Conservation (phyloP, 2,113 vertebrate species). For the Nicator chloris region DNA sequence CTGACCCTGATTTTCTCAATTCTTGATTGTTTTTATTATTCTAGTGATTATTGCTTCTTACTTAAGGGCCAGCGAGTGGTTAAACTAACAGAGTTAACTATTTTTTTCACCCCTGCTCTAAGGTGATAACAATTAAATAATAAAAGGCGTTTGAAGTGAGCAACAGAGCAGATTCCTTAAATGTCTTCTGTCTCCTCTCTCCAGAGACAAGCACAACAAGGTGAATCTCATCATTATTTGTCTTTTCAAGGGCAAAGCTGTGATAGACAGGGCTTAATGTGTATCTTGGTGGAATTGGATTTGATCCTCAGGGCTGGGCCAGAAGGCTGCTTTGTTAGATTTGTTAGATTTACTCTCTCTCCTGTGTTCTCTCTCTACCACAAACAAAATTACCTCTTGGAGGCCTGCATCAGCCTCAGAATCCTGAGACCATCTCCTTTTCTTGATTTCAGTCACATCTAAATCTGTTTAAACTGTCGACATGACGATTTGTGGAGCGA, state of each 20-base stretch:
- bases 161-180: slow-evolving; percentile 27
- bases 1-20: neutral
- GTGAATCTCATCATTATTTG: slow-evolving; percentile 80
- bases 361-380: slow-evolving; percentile 28
- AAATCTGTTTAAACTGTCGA: slow-evolving; percentile 76
- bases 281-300: slow-evolving; percentile 88
- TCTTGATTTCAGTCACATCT: slow-evolving; percentile 76
- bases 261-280: slow-evolving; percentile 90
- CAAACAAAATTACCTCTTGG: slow-evolving; percentile 85
- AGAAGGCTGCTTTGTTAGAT: slow-evolving; percentile 77
- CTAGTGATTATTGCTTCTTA: neutral
- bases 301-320: slow-evolving; percentile 87
- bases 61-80: neutral
- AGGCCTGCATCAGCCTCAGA: slow-evolving; percentile 61
- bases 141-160: slow-evolving; percentile 6
- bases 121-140: neutral
- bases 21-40: neutral
- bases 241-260: slow-evolving; percentile 83
- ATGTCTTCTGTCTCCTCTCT: slow-evolving; percentile 63
- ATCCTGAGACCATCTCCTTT: slow-evolving; percentile 70
- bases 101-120: neutral
- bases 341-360: slow-evolving; percentile 83
- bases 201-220: slow-evolving; percentile 47
- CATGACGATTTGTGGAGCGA: slow-evolving; percentile 70
- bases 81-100: neutral